A percentile compares a stretch with the other conserved stretches of the same genome.
Evolutionary conservation across 2,888 invertebrate species (phyloP).

Genomic region (Epistrophe grossulariae): DNA sequence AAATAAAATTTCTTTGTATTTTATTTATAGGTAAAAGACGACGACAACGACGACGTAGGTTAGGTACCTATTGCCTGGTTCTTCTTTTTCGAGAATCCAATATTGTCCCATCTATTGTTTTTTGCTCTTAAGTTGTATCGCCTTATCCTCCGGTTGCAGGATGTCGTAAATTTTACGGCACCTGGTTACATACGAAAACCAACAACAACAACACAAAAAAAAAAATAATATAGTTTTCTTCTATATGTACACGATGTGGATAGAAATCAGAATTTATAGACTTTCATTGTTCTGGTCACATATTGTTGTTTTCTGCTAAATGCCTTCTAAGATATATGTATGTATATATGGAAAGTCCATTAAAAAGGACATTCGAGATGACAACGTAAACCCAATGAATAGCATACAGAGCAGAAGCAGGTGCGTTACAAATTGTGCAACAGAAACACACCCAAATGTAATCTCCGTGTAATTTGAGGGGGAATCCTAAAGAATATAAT

Average conservation of each 20-base stretch:
- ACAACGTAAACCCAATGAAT: slow-evolving; percentile 41
- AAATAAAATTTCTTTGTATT: slow-evolving; percentile 65
- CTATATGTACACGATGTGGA: slow-evolving; percentile 38
- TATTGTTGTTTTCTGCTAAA: slow-evolving; percentile 65
- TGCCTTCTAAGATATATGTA: slow-evolving; percentile 61
- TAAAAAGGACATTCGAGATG: slow-evolving; percentile 53
- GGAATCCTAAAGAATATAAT: neutral
- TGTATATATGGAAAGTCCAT: slow-evolving; percentile 49
- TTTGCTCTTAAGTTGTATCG: slow-evolving; percentile 56
- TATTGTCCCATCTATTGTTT: slow-evolving; percentile 67
- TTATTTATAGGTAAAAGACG: neutral
- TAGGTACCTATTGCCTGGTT: neutral
- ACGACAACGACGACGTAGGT: neutral
- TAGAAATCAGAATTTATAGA: slow-evolving; percentile 71
- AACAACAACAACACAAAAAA: neutral
- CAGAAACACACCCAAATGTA: slow-evolving; percentile 47
- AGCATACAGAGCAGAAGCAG: slow-evolving; percentile 45
- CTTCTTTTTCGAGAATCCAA: slow-evolving; percentile 60
- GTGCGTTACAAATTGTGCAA: slow-evolving; percentile 45
- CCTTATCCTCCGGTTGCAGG: slow-evolving; percentile 66
- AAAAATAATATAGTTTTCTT: slow-evolving; percentile 5
- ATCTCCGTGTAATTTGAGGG: slow-evolving; percentile 57
- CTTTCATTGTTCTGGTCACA: slow-evolving; percentile 67
- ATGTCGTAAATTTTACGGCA: slow-evolving; percentile 72
- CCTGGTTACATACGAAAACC: slow-evolving; percentile 42